A percentile compares a stretch with the other conserved stretches of the same genome.
Conservation (phyloP, 2,797 vertebrate genomes). For the Muscicapa striata region DNA sequence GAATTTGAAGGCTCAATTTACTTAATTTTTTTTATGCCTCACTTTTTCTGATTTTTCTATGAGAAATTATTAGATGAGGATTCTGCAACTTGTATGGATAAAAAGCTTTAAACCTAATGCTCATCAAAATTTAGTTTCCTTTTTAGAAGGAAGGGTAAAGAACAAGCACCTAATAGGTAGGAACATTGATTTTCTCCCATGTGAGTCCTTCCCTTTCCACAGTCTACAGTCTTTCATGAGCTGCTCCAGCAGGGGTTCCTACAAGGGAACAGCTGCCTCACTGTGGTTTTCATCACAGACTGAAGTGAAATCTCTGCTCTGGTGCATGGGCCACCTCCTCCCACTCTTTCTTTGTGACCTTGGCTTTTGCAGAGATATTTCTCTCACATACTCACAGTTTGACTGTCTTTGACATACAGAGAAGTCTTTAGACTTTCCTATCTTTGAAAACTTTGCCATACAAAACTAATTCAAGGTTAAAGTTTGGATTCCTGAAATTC, state of each 20-base stretch:
- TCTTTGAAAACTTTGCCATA: not conserved
- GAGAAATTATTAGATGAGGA: not conserved
- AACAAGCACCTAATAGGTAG: not conserved
- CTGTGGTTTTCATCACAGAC: not conserved
- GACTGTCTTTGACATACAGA: not conserved
- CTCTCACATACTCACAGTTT: not conserved
- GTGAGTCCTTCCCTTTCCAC: not conserved
- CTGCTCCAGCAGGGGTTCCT: not conserved
- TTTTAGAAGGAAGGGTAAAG: not conserved
- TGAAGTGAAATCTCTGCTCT: not conserved
- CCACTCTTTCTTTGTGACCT: not conserved
- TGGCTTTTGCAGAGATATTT: not conserved
- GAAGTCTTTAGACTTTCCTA: not conserved
- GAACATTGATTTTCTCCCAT: not conserved
- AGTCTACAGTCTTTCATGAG: not conserved
- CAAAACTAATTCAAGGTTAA: not conserved
- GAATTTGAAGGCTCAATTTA: not conserved
- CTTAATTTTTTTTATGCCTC: not conserved
- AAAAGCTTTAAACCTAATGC: not conserved
- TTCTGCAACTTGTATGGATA: not conserved
- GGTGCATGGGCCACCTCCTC: fast-evolving
- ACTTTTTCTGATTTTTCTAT: not conserved
- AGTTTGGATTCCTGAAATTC: not conserved
- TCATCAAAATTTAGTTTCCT: not conserved
- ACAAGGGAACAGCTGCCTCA: not conserved